Evolutionary conservation across 2,113 vertebrate genomes (phyloP).

Genomic region (Paramormyrops kingsleyae): DNA sequence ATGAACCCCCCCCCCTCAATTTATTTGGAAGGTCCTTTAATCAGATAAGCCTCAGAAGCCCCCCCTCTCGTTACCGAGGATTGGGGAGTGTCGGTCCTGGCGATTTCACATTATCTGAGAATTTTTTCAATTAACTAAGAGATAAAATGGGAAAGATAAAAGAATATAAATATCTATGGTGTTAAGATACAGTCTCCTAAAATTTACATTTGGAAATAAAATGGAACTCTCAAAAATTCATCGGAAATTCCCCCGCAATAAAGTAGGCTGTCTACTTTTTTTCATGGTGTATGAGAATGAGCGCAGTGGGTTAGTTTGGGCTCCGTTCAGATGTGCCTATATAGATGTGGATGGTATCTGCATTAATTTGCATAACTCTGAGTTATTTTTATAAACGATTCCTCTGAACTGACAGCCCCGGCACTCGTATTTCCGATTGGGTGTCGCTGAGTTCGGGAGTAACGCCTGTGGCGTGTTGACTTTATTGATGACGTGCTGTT

Average conservation of each 20-base stretch:
- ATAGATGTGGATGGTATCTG: slow-evolving; percentile 25
- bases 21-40: not conserved
- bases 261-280: not conserved
- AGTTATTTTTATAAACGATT: slow-evolving; percentile 30
- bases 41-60: not conserved
- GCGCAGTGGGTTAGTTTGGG: slow-evolving; percentile 27
- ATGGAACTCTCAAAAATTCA: not conserved
- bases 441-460: not conserved
- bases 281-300: not conserved
- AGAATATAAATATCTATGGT: not conserved
- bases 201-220: slow-evolving; percentile 13
- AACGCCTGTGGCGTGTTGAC: not conserved
- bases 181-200: not conserved
- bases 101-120: not conserved
- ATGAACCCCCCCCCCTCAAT: not conserved
- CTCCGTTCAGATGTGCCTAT: slow-evolving; percentile 30
- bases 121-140: not conserved
- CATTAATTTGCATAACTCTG: slow-evolving; percentile 34
- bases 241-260: not conserved
- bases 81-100: not conserved
- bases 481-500: not conserved
- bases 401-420: slow-evolving; percentile 18
- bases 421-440: slow-evolving; percentile 7
- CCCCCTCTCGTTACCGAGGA: not conserved
- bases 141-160: not conserved